Conservation (phyloP, 1,140 invertebrate genomes). For the Anadara kagoshimensis region DNA sequence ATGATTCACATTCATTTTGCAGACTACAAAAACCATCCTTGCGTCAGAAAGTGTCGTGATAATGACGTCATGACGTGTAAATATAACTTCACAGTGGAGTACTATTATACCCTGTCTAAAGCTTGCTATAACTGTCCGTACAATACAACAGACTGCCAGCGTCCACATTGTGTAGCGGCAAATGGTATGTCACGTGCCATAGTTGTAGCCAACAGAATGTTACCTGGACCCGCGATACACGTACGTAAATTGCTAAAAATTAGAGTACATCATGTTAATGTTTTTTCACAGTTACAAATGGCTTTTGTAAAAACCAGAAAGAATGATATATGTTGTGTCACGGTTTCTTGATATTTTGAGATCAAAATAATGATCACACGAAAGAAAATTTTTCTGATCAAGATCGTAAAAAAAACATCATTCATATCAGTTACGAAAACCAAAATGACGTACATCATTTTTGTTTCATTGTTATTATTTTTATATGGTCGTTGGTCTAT, state of each 20-base stretch:
- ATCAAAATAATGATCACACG: no score
- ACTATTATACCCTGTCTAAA: conserved; percentile 84
- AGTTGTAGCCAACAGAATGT: conserved; percentile 87
- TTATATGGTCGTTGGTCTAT: no score
- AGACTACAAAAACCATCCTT: conserved; percentile 72
- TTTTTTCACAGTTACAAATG: no score
- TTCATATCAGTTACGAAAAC: no score
- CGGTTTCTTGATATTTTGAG: no score
- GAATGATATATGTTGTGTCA: no score
- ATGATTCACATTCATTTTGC: neutral
- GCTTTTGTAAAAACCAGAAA: no score
- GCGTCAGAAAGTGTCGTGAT: conserved; percentile 85
- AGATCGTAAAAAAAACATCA: no score
- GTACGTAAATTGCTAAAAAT: conserved; percentile 64
- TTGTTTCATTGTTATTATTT: no score
- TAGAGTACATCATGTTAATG: no score
- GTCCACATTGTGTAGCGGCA: conserved; percentile 86
- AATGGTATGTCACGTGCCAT: conserved; percentile 85
- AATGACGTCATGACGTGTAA: conserved; percentile 80
- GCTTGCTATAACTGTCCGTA: conserved; percentile 89
- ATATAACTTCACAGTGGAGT: conserved; percentile 84
- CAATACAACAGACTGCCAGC: conserved; percentile 84
- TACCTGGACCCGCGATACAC: conserved; percentile 90
- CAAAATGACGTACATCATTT: no score
- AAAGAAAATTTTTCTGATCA: no score